Percentiles rank a stretch among this genome's conserved stretches.
Evolutionary conservation across 2,888 invertebrate species (phyloP).

Genomic region (Athalia cordata): DNA sequence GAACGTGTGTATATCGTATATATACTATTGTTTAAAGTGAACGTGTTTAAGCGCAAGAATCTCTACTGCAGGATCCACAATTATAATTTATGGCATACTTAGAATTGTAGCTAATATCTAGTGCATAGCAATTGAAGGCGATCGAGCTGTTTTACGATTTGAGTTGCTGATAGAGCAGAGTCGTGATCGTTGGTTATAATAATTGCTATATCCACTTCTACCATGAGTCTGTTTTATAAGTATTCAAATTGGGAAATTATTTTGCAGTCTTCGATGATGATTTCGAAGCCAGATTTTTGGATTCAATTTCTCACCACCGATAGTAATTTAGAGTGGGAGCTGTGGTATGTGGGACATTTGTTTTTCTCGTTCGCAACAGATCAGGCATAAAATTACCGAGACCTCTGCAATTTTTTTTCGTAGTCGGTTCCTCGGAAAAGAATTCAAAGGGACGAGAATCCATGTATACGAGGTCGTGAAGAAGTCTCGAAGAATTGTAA

Average conservation of each 20-base stretch:
- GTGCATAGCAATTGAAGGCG: constrained; percentile 30
- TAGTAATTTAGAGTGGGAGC: background rate
- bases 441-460: no score
- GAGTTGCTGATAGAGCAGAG: constrained; percentile 18
- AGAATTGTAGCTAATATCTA: constrained; percentile 24
- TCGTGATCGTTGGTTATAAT: background rate
- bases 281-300: background rate
- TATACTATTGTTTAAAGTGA: no score
- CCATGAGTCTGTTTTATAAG: background rate
- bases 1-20: no score
- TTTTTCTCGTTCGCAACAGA: background rate
- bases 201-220: background rate
- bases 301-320: background rate
- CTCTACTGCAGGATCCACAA: constrained; percentile 8
- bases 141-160: constrained; percentile 29
- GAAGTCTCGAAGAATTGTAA: background rate
- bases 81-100: constrained; percentile 33
- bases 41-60: background rate
- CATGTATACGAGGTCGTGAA: background rate
- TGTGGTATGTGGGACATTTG: background rate
- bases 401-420: background rate
- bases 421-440: background rate
- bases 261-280: no score
- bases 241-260: background rate
- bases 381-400: background rate